Conservation (phyloP, 1,140 invertebrate genomes). For the Trachelipus rathkii region DNA sequence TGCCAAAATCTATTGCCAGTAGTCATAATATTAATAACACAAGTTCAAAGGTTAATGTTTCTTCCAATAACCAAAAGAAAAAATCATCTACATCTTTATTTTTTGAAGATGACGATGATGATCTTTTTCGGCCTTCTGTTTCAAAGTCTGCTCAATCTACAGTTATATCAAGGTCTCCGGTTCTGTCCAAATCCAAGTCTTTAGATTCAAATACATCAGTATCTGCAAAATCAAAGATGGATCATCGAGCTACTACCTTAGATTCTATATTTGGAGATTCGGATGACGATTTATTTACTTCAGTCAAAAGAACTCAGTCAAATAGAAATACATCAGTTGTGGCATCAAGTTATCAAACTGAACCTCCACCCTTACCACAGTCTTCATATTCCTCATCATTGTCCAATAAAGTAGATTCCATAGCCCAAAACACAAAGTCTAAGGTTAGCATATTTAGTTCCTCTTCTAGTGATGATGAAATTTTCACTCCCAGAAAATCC, state of each 20-base stretch:
- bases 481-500: conserved; percentile 6
- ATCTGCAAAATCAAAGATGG: neutral
- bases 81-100: conserved; percentile 21
- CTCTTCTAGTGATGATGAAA: neutral
- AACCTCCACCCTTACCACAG: conserved; percentile 30
- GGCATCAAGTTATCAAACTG: conserved; percentile 11
- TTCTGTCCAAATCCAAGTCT: too few relatives aligned
- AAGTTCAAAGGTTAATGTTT: neutral
- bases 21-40: too few relatives aligned
- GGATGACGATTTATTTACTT: neutral
- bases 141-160: neutral
- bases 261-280: neutral
- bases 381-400: neutral
- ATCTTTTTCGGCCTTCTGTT: conserved; percentile 25
- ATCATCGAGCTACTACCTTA: neutral
- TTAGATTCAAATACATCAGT: too few relatives aligned
- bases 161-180: neutral
- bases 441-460: neutral
- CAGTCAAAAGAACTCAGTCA: neutral
- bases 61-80: neutral
- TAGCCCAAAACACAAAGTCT: neutral
- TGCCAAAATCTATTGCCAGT: neutral
- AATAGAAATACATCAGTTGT: neutral
- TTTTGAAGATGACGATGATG: conserved; percentile 36
- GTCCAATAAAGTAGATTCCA: neutral